These are phyloP conservation scores for Cryptotis parvus DNA, from an alignment of 2,113 vertebrate species.

Conservation along the genomic window DNA sequence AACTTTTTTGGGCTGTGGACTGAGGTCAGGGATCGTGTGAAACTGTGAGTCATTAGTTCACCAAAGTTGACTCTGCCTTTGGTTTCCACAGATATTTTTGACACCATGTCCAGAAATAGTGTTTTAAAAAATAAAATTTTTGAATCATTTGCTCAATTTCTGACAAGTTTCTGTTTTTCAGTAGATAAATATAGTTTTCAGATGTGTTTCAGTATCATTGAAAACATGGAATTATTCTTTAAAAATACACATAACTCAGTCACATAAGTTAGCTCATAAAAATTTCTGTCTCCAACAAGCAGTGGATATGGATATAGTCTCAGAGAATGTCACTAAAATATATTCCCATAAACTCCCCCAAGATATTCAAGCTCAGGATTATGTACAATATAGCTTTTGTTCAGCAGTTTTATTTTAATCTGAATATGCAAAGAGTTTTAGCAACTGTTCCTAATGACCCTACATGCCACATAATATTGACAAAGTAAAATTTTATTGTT, in stretches of 20 bases:
- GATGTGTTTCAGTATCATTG: constrained; percentile 37
- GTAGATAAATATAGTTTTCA: constrained; percentile 35
- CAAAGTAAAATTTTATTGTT: constrained; percentile 78
- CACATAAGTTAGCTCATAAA: constrained; percentile 68
- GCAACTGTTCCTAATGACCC: constrained; percentile 74
- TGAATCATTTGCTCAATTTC: constrained; percentile 19
- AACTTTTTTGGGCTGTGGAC: not conserved
- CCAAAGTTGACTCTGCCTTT: not conserved
- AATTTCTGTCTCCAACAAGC: constrained; percentile 64
- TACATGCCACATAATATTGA: constrained; percentile 72
- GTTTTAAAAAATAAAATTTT: constrained; percentile 34
- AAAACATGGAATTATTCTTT: constrained; percentile 65
- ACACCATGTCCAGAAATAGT: not conserved
- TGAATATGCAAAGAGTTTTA: constrained; percentile 74
- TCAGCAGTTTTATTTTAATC: constrained; percentile 79
- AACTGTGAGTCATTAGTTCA: not conserved
- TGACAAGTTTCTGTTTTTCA: constrained; percentile 55
- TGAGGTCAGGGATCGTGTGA: not conserved
- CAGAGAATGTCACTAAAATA: constrained; percentile 41
- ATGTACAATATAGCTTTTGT: constrained; percentile 67
- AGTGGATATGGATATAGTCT: constrained; percentile 60
- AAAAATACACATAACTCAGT: constrained; percentile 35
- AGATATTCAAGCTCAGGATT: constrained; percentile 60
- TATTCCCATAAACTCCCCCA: constrained; percentile 43
- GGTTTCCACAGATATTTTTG: not conserved